phyloP scores from a whole-genome alignment of 2,113 vertebrate genomes.

The Malurus cyaneus region DNA sequence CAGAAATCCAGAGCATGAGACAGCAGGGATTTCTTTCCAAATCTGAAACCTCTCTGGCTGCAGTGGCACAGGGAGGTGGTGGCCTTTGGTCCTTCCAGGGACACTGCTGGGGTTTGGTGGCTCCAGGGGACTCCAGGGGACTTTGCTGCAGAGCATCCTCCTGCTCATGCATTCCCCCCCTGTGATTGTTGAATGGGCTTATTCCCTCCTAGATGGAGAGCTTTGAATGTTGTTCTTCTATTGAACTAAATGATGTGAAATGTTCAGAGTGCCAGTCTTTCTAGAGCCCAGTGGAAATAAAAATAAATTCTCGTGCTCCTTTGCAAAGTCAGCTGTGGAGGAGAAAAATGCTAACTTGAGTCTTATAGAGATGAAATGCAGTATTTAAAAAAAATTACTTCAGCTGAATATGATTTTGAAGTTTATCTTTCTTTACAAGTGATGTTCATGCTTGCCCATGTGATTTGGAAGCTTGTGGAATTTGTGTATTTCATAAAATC shows the following conservation, averaged over 20 bases:
- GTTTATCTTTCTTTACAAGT: background rate
- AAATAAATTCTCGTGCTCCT: background rate
- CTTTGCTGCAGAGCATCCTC: background rate
- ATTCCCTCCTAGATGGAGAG: background rate
- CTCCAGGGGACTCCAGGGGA: background rate
- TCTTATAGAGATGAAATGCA: background rate
- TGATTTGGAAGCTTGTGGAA: background rate
- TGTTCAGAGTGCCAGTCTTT: background rate
- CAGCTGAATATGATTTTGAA: background rate
- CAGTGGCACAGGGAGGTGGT: fast-evolving
- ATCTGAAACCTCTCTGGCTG: background rate
- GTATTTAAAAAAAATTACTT: background rate
- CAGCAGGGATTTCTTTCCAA: background rate
- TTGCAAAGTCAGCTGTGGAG: background rate
- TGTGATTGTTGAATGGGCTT: background rate
- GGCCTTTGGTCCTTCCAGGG: background rate
- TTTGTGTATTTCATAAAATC: constrained; percentile 34
- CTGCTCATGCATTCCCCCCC: background rate
- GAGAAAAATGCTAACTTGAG: background rate
- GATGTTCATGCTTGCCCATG: background rate
- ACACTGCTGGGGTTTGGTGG: background rate
- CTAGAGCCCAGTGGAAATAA: background rate
- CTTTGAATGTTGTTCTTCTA: background rate
- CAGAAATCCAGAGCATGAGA: background rate
- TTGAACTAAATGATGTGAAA: background rate